Conservation (phyloP, 2,888 invertebrate genomes). For the Perithous albicinctus region DNA sequence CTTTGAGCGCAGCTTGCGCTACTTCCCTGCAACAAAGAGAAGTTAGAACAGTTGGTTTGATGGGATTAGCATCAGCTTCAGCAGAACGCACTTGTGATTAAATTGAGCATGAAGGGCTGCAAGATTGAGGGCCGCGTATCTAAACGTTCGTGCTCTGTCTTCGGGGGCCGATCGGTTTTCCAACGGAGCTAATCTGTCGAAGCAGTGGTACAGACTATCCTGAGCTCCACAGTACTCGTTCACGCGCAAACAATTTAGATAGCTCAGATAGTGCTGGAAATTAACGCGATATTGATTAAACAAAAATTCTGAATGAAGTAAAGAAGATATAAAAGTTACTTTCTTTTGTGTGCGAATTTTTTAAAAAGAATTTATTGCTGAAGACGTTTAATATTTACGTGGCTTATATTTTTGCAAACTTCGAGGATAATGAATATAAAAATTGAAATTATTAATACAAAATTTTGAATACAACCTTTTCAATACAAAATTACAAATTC, state of each 20-base stretch:
- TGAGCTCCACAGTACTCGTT: constrained; percentile 94
- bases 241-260: constrained; percentile 94
- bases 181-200: constrained; percentile 88
- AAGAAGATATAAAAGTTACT: no score
- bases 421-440: no score
- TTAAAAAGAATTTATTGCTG: no score
- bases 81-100: constrained; percentile 89
- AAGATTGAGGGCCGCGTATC: constrained; percentile 96
- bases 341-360: no score
- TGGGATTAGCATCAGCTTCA: background rate
- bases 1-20: constrained; percentile 92
- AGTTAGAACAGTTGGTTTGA: background rate
- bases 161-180: constrained; percentile 85
- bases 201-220: constrained; percentile 93
- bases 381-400: no score
- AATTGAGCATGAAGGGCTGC: constrained; percentile 95
- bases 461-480: no score
- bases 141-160: constrained; percentile 88
- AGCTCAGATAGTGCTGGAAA: constrained; percentile 94
- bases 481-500: no score
- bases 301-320: background rate
- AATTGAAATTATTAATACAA: no score
- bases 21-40: constrained; percentile 87
- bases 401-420: no score
- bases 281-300: background rate